phyloP scores from a whole-genome alignment of 2,797 vertebrate species.

The Falco rusticolus region DNA sequence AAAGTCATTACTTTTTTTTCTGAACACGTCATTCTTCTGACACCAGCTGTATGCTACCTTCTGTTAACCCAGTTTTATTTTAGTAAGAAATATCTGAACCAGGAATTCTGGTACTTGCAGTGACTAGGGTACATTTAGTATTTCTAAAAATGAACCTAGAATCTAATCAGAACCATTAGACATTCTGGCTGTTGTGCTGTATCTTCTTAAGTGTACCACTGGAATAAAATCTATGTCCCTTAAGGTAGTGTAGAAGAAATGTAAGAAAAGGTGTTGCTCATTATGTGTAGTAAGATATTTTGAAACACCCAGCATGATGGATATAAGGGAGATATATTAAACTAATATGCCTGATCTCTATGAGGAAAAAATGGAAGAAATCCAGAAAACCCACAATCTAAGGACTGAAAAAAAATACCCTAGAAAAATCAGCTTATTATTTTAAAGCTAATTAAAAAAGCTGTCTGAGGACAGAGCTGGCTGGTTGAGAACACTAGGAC shows the following conservation, averaged over 20 bases:
- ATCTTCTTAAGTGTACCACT: background rate
- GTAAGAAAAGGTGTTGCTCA: background rate
- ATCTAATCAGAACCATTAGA: background rate
- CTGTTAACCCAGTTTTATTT: conserved; percentile 56
- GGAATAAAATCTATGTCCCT: background rate
- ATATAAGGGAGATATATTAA: background rate
- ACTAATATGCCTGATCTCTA: background rate
- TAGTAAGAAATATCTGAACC: conserved; percentile 13
- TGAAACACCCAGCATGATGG: background rate
- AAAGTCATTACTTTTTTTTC: background rate
- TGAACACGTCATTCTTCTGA: conserved; percentile 3
- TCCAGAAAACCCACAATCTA: background rate
- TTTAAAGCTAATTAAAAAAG: background rate
- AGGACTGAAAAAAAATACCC: background rate
- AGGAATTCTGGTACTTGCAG: background rate
- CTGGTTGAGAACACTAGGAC: background rate
- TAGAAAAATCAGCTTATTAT: background rate
- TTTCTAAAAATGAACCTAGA: background rate
- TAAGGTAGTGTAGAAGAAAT: background rate
- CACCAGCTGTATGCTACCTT: conserved; percentile 28
- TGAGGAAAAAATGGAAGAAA: background rate
- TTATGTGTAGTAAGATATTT: background rate
- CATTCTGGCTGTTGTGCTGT: background rate
- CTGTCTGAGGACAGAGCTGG: background rate
- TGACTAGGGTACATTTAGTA: background rate